Base-by-base conservation (phyloP, 2,888 invertebrate species). In the Xestia ashworthii region DNA sequence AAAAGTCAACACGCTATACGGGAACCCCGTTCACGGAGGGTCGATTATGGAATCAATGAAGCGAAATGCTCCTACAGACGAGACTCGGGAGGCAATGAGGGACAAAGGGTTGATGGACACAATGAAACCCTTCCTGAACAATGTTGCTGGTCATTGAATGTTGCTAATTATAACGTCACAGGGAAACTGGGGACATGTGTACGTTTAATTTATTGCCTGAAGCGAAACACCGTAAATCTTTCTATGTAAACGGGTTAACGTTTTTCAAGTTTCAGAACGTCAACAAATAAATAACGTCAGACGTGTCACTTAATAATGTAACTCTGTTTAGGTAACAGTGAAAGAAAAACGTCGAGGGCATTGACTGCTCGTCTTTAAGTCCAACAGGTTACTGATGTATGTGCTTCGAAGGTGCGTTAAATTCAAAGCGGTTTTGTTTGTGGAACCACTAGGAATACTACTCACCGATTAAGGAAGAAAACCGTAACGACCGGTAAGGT, bases 121-220 rank as follows among this genome's bases (percentile, higher is more conserved):
- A 93, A 93, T 92, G 92, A 93, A 94, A 93, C 95, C 94, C 92
- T 94, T 93, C 91, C 91, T 90, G 92, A 89, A 92, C 89, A 90
- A 90, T 92, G 89, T 93, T 86, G 84, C 87, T 89, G 87, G 87
- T 86, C 89, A 91, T 84, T 93, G 90, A 93, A 91, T 89, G 88
- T 88, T 82, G 81, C 91, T 94, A 93, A 94, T 94, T 93, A 91
- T 84, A 86, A 83, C 87, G 82, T 82, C 79, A 81, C 78, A 85
- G 78, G 83, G 85, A 91, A 90, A 90, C 86, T 88, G 89, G 82
- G 72, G 71, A 72, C 76, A 65, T 78, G 71, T 76, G 76, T 73
- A 74, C 64, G 69, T 74, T 64, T 48, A 73, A 72, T 80, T 84
- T 68, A 75, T 79, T 76, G 58, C 32, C 53, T 46, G 53, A 72